phyloP scores from a whole-genome alignment of 1,140 invertebrate species.

The Proctacanthus coquilletti region DNA sequence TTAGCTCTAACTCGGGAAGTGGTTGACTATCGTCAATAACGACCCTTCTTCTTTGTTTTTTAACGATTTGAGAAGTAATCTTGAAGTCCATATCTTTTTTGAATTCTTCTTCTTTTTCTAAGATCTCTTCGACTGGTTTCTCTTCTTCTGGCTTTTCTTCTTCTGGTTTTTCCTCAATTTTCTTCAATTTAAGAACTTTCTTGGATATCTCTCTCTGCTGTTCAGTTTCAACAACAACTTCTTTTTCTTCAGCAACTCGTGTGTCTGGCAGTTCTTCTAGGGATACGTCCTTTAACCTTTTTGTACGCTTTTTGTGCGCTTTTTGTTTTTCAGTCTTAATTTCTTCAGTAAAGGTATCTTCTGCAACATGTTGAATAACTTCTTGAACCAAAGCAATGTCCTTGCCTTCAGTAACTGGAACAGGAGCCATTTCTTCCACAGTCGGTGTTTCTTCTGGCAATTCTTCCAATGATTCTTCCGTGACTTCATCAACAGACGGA shows the following conservation, averaged over 20 bases:
- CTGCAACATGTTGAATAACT: conserved; percentile 17
- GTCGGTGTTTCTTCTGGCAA: conserved; percentile 28
- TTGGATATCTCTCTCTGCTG: conserved; percentile 20
- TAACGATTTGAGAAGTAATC: conserved; percentile 33
- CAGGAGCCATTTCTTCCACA: conserved; percentile 25
- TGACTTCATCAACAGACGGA: conserved; percentile 22
- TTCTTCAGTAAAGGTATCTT: conserved; percentile 17
- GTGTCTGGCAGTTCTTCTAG: conserved; percentile 19
- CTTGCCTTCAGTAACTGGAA: conserved; percentile 21
- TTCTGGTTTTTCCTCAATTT: conserved; percentile 7
- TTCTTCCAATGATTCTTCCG: conserved; percentile 20
- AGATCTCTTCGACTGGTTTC: conserved; percentile 26
- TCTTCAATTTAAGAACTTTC: conserved; percentile 13
- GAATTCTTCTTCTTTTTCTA: conserved; percentile 25
- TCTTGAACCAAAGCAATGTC: conserved; percentile 23
- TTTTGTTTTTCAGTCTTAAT: conserved; percentile 15
- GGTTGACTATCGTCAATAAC: conserved; percentile 33
- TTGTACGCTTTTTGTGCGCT: conserved; percentile 26
- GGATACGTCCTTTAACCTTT: conserved; percentile 20
- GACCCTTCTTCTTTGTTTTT: conserved; percentile 24
- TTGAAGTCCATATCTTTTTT: conserved; percentile 33
- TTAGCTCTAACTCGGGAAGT: conserved; percentile 38
- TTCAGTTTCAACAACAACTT: conserved; percentile 4
- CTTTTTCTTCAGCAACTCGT: conserved; percentile 14
- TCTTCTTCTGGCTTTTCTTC: conserved; percentile 10